Conservation (phyloP, 1,140 invertebrate genomes). For the Calycopis cecrops region DNA sequence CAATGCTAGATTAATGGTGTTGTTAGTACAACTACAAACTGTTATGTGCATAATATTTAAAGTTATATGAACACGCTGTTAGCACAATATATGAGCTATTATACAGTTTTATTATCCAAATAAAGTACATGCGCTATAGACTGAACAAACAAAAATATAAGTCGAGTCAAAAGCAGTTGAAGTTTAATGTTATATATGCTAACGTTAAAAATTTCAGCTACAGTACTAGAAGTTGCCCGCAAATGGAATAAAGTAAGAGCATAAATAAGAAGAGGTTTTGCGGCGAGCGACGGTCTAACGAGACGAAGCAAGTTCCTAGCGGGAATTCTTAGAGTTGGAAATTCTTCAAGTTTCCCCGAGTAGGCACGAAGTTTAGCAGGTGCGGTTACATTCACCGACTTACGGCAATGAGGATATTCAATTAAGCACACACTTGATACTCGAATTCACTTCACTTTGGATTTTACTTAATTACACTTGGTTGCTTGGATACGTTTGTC, state of each 20-base stretch:
- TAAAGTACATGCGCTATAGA: not conserved
- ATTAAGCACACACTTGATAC: slow-evolving; percentile 36
- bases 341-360: slow-evolving; percentile 51
- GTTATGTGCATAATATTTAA: too few relatives aligned
- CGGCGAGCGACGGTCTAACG: slow-evolving; percentile 48
- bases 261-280: slow-evolving; percentile 65
- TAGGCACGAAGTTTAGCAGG: slow-evolving; percentile 42
- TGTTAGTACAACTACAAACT: too few relatives aligned
- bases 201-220: slow-evolving; percentile 34
- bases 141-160: not conserved
- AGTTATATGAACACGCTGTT: too few relatives aligned
- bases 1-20: too few relatives aligned
- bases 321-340: slow-evolving; percentile 51
- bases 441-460: slow-evolving; percentile 21
- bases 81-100: too few relatives aligned
- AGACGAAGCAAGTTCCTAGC: slow-evolving; percentile 53
- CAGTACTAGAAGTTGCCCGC: slow-evolving; percentile 34
- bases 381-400: slow-evolving; percentile 45
- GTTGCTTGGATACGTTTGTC: not conserved
- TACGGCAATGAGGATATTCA: slow-evolving; percentile 39
- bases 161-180: not conserved
- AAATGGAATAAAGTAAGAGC: slow-evolving; percentile 61
- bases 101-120: too few relatives aligned
- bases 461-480: slow-evolving; percentile 16
- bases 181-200: slow-evolving; percentile 8